Conservation (phyloP, 2,797 vertebrate genomes). For the Trachurus trachurus region DNA sequence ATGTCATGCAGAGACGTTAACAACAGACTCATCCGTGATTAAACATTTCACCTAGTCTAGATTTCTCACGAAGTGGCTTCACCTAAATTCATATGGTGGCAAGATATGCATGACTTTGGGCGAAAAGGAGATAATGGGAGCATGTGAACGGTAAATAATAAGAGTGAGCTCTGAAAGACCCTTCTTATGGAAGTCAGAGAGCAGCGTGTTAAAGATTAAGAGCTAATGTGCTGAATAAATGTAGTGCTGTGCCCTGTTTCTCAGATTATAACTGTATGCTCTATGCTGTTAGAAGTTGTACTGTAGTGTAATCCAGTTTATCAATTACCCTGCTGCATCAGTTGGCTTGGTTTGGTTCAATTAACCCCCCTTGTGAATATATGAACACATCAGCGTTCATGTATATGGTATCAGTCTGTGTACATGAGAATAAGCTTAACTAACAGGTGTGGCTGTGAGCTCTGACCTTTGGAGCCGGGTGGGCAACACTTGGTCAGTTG, state of each 20-base stretch:
- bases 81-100: background rate
- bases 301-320: background rate
- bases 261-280: background rate
- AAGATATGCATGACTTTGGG: too few species aligned
- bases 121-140: background rate
- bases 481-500: slow-evolving; percentile 96
- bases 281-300: background rate
- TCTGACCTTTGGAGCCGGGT: slow-evolving; percentile 92
- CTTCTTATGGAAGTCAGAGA: background rate
- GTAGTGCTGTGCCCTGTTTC: background rate
- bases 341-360: background rate
- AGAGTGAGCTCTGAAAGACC: background rate
- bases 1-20: too few species aligned
- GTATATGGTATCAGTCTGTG: background rate
- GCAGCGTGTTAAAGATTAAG: background rate
- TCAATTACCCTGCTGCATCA: background rate
- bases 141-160: background rate
- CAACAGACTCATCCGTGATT: too few species aligned
- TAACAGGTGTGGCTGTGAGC: background rate
- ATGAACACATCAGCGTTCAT: background rate
- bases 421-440: background rate
- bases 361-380: background rate
- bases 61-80: background rate
- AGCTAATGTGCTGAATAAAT: background rate
- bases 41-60: background rate